Evolutionary conservation across 2,113 vertebrate species (phyloP).

Genomic region (Dipodomys stephensi): DNA sequence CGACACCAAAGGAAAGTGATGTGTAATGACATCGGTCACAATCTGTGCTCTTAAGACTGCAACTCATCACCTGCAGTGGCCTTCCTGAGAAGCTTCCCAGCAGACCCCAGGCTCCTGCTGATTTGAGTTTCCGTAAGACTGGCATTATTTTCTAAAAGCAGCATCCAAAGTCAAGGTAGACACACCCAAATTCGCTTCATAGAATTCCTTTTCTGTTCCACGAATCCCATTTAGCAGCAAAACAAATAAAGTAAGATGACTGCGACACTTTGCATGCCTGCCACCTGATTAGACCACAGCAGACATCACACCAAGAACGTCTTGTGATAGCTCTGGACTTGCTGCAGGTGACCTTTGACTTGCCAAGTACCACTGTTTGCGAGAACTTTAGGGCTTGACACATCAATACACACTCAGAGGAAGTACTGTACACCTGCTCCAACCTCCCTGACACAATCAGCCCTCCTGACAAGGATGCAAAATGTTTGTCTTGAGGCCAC

Average conservation of each 20-base stretch:
- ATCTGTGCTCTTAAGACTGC: neutral
- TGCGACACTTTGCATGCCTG: neutral
- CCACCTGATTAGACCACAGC: neutral
- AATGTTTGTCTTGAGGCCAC: neutral
- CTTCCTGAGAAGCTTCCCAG: neutral
- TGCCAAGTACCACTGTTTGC: neutral
- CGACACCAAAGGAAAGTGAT: neutral
- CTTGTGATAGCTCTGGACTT: neutral
- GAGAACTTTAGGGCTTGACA: neutral
- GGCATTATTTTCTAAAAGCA: slow-evolving; percentile 38
- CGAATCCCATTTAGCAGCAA: neutral
- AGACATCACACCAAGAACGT: neutral
- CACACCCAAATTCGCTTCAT: neutral
- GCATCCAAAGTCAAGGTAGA: neutral
- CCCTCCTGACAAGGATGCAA: neutral
- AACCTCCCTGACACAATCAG: neutral
- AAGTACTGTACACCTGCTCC: neutral
- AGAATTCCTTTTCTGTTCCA: slow-evolving; percentile 20
- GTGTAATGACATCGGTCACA: neutral
- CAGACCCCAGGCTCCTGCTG: neutral
- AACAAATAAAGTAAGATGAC: slow-evolving; percentile 20
- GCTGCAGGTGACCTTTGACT: neutral
- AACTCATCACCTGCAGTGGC: neutral
- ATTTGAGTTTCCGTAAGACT: neutral
- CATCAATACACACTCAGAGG: neutral